These are phyloP conservation scores for Papilio dardanus DNA, from an alignment of 1,140 invertebrate species.

Conservation along the genomic window DNA sequence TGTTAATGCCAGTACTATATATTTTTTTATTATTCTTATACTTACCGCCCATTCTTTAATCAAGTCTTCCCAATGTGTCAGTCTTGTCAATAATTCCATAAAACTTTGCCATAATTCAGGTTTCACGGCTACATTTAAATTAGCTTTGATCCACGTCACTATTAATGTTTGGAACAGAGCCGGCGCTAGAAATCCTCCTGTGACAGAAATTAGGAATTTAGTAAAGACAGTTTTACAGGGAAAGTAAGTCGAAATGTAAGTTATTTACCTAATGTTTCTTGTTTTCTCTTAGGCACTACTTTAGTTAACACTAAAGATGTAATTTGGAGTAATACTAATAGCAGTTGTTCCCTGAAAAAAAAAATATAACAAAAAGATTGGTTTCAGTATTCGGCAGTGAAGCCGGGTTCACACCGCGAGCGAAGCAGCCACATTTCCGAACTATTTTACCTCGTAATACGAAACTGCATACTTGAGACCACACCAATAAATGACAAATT, in stretches of 20 bases:
- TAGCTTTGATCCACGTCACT: conserved; percentile 99
- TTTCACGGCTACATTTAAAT: conserved; percentile 95
- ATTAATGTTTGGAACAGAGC: conserved; percentile 98
- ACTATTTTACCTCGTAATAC: no score
- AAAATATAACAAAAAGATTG: no score
- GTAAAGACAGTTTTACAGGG: neutral
- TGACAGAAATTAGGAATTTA: conserved; percentile 37
- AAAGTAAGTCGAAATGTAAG: no score
- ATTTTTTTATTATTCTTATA: no score
- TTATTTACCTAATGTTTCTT: conserved; percentile 87
- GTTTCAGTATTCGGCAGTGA: no score
- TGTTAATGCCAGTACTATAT: no score
- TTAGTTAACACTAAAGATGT: conserved; percentile 94
- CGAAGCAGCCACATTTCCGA: no score
- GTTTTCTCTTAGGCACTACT: conserved; percentile 88
- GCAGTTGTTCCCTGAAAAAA: conserved; percentile 90
- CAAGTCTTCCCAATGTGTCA: conserved; percentile 97
- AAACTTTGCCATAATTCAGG: conserved; percentile 97
- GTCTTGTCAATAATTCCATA: conserved; percentile 91
- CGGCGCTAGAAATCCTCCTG: conserved; percentile 88
- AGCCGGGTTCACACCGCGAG: no score
- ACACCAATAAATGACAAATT: no score
- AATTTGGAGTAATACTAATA: conserved; percentile 94
- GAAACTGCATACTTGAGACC: no score
- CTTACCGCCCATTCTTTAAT: conserved; percentile 97